Conservation (phyloP, 1,140 invertebrate species). For the Trichomalopsis sarcophagae region DNA sequence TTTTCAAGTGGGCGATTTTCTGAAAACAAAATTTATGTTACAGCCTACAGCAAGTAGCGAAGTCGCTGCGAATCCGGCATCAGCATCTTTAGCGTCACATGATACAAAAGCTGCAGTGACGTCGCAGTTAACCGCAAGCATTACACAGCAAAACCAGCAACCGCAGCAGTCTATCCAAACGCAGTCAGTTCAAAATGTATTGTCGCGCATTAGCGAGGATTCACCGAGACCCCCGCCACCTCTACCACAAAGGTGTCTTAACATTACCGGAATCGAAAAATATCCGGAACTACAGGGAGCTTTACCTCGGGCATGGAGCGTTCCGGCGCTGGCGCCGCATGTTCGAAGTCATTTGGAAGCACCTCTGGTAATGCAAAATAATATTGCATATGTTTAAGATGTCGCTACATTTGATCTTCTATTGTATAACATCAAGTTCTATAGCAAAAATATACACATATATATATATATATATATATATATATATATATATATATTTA, state of each 20-base stretch:
- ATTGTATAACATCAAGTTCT: neutral
- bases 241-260: conserved; percentile 75
- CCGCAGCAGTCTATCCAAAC: conserved; percentile 60
- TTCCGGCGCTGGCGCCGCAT: conserved; percentile 78
- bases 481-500: too few relatives aligned
- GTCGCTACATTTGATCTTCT: too few relatives aligned
- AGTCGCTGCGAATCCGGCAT: conserved; percentile 51
- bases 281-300: conserved; percentile 81
- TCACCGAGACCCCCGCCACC: conserved; percentile 65
- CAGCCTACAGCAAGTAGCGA: conserved; percentile 64
- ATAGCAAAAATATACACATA: too few relatives aligned
- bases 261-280: conserved; percentile 81
- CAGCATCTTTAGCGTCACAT: conserved; percentile 56
- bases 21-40: conserved; percentile 13
- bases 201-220: conserved; percentile 79
- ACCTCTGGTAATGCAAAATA: conserved; percentile 73
- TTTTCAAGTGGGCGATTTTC: neutral
- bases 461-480: too few relatives aligned
- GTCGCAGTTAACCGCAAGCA: conserved; percentile 54
- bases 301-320: conserved; percentile 85
- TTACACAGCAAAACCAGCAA: conserved; percentile 57
- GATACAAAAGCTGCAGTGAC: conserved; percentile 59
- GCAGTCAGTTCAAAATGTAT: conserved; percentile 66
- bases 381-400: neutral
- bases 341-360: conserved; percentile 77